Evolutionary conservation across 2,113 vertebrate genomes (phyloP).

Genomic region (Ptilorrhoa leucosticta): DNA sequence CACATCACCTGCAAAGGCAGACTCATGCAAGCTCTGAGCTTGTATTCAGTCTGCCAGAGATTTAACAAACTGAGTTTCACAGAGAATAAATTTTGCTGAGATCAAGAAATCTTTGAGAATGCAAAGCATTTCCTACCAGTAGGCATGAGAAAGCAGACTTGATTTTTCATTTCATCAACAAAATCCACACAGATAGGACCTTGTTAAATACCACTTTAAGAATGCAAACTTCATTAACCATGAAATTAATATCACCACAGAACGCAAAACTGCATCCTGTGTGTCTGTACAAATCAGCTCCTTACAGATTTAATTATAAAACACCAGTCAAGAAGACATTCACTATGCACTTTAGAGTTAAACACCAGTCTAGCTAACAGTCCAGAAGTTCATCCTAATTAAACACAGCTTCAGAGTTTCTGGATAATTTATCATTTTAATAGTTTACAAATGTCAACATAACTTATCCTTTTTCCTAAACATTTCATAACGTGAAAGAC

Average conservation of each 20-base stretch:
- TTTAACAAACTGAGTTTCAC: background rate
- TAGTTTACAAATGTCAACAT: conserved; percentile 1
- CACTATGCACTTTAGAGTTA: background rate
- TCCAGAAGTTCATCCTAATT: conserved; percentile 32
- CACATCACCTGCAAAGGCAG: background rate
- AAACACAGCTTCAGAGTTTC: background rate
- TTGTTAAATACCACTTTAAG: conserved; percentile 27
- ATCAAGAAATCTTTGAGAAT: background rate
- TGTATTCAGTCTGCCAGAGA: background rate
- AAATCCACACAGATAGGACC: conserved; percentile 18
- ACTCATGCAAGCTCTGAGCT: background rate
- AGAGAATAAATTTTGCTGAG: background rate
- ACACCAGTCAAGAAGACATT: background rate
- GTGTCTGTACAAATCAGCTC: background rate
- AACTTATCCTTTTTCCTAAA: conserved; percentile 9
- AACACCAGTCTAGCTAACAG: background rate
- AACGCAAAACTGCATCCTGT: background rate
- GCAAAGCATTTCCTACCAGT: background rate
- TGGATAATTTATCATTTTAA: conserved; percentile 25
- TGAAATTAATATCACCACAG: conserved; percentile 41
- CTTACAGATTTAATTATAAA: conserved; percentile 26
- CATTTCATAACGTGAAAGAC: conserved; percentile 18
- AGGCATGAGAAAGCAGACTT: background rate
- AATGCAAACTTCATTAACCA: conserved; percentile 45
- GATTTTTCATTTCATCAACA: background rate